These are phyloP conservation scores for Nomada lathburiana DNA, from an alignment of 2,888 invertebrate genomes.

Conservation along the genomic window DNA sequence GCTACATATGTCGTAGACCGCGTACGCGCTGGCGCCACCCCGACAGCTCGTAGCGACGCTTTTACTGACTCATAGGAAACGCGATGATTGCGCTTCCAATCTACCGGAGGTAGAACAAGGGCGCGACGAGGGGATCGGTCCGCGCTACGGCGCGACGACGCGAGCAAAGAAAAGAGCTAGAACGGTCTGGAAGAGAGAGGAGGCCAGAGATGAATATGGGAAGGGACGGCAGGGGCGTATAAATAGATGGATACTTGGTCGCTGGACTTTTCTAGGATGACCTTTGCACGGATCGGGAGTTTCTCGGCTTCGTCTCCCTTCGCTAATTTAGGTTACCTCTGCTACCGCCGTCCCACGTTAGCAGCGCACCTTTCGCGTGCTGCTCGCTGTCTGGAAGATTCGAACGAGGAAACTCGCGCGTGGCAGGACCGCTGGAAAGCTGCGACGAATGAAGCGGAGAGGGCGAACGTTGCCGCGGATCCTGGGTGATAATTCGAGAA, in stretches of 20 bases:
- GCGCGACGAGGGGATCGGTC: not conserved
- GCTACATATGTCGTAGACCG: not conserved
- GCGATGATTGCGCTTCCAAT: not conserved
- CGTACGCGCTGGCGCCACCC: constrained; percentile 33
- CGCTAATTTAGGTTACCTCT: constrained; percentile 79
- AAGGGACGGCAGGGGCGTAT: constrained; percentile 67
- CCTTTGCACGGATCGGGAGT: constrained; percentile 69
- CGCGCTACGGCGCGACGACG: not conserved
- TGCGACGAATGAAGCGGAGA: constrained; percentile 46
- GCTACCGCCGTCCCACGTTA: constrained; percentile 63
- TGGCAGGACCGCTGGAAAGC: no score
- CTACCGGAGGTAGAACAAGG: not conserved
- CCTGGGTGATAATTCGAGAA: no score
- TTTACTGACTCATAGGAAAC: constrained; percentile 65
- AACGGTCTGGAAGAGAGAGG: not conserved
- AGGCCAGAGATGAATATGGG: not conserved
- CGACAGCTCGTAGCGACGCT: constrained; percentile 44
- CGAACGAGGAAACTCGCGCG: no score
- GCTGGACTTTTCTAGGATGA: constrained; percentile 72
- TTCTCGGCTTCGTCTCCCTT: constrained; percentile 36
- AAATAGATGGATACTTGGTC: constrained; percentile 75
- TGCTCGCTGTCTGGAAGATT: no score
- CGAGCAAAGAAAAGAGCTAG: not conserved
- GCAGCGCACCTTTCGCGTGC: constrained; percentile 32
- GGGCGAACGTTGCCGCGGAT: no score